A percentile compares a stretch with the other conserved stretches of the same genome.
phyloP scores from a whole-genome alignment of 2,797 vertebrate species.

The Pampus argenteus region DNA sequence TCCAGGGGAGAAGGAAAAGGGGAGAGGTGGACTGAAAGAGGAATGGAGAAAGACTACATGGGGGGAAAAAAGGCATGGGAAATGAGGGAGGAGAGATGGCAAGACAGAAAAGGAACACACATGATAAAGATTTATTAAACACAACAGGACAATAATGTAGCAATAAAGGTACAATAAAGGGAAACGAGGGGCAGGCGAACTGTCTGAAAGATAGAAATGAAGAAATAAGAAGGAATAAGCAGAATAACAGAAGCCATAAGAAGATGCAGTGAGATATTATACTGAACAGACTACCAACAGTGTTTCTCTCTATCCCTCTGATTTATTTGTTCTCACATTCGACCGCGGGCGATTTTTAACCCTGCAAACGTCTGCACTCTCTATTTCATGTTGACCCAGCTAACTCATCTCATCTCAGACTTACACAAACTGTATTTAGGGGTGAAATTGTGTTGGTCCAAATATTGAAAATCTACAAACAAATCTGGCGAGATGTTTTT shows the following conservation, averaged over 20 bases:
- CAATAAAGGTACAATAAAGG: slow-evolving; percentile 54
- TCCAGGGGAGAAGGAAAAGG: slow-evolving; percentile 51
- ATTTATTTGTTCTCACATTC: slow-evolving; percentile 32
- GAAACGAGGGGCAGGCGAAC: slow-evolving; percentile 33
- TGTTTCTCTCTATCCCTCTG: slow-evolving; percentile 42
- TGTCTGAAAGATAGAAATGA: slow-evolving; percentile 25
- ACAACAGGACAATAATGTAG: slow-evolving; percentile 56
- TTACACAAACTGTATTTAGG: too few relatives aligned
- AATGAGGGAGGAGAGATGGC: slow-evolving; percentile 45
- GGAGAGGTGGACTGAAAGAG: slow-evolving; percentile 55
- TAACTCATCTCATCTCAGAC: slow-evolving; percentile 11
- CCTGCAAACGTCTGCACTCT: slow-evolving; percentile 10
- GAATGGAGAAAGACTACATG: slow-evolving; percentile 54
- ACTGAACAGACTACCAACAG: slow-evolving; percentile 5
- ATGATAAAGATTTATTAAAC: slow-evolving; percentile 72
- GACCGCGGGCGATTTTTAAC: slow-evolving; percentile 27
- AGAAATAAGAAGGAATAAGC: slow-evolving; percentile 25
- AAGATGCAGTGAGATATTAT: slow-evolving; percentile 25
- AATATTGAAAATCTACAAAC: not conserved
- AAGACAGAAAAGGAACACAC: slow-evolving; percentile 23
- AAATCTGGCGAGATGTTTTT: slow-evolving; percentile 9
- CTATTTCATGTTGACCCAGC: slow-evolving; percentile 17
- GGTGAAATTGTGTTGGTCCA: not conserved
- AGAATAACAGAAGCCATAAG: slow-evolving; percentile 14
- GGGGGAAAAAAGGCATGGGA: slow-evolving; percentile 56